A percentile compares a stretch with the other conserved stretches of the same genome.
Evolutionary conservation across 2,797 vertebrate genomes (phyloP).

Genomic region (Mormyrops attenuatus): DNA sequence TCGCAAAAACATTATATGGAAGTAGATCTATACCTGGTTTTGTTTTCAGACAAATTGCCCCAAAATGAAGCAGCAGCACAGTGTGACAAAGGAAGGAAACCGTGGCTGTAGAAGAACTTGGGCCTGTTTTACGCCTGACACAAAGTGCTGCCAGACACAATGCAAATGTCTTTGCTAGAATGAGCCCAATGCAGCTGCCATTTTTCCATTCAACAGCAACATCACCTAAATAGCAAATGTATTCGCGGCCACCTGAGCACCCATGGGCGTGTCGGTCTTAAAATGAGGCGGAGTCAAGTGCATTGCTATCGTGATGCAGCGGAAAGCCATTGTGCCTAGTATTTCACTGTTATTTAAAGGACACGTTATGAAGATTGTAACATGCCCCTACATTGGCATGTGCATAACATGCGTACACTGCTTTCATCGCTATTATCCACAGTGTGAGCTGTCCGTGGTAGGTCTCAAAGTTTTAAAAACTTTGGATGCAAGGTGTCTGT

Average conservation of each 20-base stretch:
- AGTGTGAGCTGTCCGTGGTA: too few relatives aligned
- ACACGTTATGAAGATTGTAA: too few relatives aligned
- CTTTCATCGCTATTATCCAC: too few relatives aligned
- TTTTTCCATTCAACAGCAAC: neutral
- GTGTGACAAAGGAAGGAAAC: neutral
- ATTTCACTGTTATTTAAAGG: neutral
- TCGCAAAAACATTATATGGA: neutral
- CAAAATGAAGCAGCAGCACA: neutral
- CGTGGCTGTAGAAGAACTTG: neutral
- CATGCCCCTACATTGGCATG: too few relatives aligned
- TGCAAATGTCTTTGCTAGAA: neutral
- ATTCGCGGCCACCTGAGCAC: neutral
- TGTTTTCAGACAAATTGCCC: neutral
- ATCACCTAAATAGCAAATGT: neutral
- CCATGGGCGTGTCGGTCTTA: neutral
- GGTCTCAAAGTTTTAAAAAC: too few relatives aligned
- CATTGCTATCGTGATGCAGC: too few relatives aligned
- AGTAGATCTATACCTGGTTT: neutral
- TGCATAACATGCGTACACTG: too few relatives aligned
- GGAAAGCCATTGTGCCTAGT: neutral
- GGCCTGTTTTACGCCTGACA: neutral
- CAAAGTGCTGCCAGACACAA: neutral
- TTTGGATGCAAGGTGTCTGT: too few relatives aligned
- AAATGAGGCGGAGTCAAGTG: neutral
- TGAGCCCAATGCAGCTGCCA: neutral